Evolutionary conservation across 2,797 vertebrate genomes (phyloP).

Genomic region (Pseudochirops cupreus): DNA sequence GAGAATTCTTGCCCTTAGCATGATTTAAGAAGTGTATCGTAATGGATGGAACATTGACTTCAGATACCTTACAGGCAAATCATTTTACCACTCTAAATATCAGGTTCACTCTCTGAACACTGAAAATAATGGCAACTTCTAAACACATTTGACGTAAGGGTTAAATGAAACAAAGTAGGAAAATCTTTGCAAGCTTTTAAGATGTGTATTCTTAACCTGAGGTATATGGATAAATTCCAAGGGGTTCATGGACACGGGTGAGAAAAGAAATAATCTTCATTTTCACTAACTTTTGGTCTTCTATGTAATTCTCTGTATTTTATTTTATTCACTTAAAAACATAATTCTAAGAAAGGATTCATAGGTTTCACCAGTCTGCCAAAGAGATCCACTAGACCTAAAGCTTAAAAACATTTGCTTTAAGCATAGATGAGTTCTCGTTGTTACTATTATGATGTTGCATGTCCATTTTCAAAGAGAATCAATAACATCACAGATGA

Average conservation of each 20-base stretch:
- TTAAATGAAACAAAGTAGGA: background rate
- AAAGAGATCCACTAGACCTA: background rate
- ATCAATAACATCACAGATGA: background rate
- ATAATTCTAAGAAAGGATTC: background rate
- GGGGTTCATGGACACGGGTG: background rate
- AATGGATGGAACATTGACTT: background rate
- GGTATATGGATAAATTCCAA: background rate
- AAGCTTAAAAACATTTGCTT: background rate
- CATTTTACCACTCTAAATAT: background rate
- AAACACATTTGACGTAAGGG: background rate
- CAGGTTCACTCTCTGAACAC: background rate
- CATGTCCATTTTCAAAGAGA: background rate
- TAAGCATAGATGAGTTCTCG: background rate
- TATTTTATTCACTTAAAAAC: background rate
- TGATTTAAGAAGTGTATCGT: background rate
- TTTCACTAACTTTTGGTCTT: background rate
- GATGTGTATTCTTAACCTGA: background rate
- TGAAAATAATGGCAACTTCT: background rate
- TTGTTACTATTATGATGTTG: background rate
- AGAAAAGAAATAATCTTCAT: background rate
- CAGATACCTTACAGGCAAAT: background rate
- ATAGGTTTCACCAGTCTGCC: background rate
- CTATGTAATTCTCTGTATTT: background rate
- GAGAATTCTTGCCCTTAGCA: constrained; percentile 26
- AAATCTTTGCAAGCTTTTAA: background rate